These are phyloP conservation scores for Hemibagrus guttatus DNA, from an alignment of 2,797 vertebrate species.

Conservation along the genomic window DNA sequence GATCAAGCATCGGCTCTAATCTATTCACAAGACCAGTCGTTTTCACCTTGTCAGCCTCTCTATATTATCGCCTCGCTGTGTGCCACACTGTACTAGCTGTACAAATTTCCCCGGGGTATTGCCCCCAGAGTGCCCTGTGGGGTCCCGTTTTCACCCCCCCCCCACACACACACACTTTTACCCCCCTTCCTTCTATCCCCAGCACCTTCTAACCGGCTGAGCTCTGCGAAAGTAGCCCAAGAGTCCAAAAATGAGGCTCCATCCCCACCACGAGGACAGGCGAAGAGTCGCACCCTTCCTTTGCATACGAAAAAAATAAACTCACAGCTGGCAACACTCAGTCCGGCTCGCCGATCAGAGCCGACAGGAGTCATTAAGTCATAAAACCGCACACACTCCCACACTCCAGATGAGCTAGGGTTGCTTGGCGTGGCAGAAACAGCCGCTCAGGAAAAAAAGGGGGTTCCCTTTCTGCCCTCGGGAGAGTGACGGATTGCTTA, in stretches of 20 bases:
- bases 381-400: conserved; percentile 69
- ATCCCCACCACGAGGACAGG: conserved; percentile 64
- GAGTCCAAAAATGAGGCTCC: conserved; percentile 59
- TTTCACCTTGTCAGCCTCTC: conserved; percentile 60
- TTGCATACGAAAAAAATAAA: conserved; percentile 36
- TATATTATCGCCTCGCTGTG: conserved; percentile 49
- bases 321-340: conserved; percentile 73
- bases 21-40: conserved; percentile 54
- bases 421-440: conserved; percentile 57
- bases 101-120: conserved; percentile 14
- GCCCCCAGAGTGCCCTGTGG: conserved; percentile 30
- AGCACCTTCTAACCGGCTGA: neutral
- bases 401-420: conserved; percentile 60
- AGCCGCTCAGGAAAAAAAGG: conserved; percentile 55
- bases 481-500: conserved; percentile 48
- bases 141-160: neutral
- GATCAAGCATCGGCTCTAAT: conserved; percentile 51
- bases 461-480: conserved; percentile 40
- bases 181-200: neutral
- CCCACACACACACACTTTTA: neutral
- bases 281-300: conserved; percentile 53
- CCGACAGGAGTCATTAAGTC: conserved; percentile 70
- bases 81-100: conserved; percentile 28
- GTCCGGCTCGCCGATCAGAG: conserved; percentile 67
- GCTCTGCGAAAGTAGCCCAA: conserved; percentile 31